Evolutionary conservation across 2,113 vertebrate species (phyloP).

Genomic region (Sphaerodactylus townsendi): DNA sequence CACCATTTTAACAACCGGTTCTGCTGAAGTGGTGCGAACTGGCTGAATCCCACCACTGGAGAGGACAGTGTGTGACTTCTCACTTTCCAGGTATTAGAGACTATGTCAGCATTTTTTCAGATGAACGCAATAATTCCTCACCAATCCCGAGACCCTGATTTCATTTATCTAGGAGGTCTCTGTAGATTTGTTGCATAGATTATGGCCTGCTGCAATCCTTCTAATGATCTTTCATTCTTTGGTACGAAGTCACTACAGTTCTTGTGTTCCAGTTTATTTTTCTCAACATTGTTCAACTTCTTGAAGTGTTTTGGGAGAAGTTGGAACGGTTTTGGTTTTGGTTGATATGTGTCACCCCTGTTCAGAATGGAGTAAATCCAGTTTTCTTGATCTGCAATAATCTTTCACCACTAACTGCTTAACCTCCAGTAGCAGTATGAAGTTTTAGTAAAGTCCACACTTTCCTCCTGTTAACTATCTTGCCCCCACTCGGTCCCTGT

Average conservation of each 20-base stretch:
- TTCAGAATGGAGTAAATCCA: conserved; percentile 30
- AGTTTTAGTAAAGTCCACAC: neutral
- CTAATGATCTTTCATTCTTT: conserved; percentile 12
- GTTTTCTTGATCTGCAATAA: conserved; percentile 28
- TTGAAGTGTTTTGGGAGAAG: neutral
- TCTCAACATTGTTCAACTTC: conserved; percentile 16
- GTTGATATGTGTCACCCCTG: conserved; percentile 27
- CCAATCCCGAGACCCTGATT: no score
- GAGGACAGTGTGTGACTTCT: no score
- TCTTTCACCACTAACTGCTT: neutral
- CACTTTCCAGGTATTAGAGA: no score
- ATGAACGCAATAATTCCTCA: no score
- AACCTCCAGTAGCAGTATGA: conserved; percentile 2
- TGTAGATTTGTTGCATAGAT: no score
- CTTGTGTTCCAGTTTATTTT: conserved; percentile 17
- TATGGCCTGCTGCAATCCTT: no score
- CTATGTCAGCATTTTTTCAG: no score
- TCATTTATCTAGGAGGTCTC: no score
- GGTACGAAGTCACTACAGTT: conserved; percentile 22
- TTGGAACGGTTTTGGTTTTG: no score
- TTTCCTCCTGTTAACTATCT: neutral
- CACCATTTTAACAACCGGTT: no score
- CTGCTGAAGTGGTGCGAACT: no score
- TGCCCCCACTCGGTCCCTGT: neutral
- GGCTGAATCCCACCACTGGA: no score